Percentiles rank a stretch among this genome's conserved stretches.
Conservation (phyloP, 2,113 vertebrate species). For the Carettochelys insculpta region DNA sequence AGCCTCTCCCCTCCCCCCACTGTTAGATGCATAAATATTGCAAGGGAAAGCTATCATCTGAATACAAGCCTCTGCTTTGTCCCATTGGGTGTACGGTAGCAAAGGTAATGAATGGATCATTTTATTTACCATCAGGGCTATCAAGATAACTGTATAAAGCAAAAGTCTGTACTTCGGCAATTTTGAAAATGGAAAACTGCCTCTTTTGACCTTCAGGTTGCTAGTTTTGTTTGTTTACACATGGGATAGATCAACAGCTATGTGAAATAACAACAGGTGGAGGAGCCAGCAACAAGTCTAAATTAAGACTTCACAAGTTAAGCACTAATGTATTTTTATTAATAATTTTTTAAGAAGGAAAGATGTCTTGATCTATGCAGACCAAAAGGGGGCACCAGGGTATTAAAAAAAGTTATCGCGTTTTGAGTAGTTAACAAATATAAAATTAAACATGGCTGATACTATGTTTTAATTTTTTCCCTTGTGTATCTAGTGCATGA, state of each 20-base stretch:
- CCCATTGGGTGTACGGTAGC: conserved; percentile 74
- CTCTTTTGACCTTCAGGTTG: conserved; percentile 58
- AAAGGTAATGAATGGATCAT: conserved; percentile 78
- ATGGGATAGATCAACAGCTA: conserved; percentile 49
- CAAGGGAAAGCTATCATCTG: conserved; percentile 66
- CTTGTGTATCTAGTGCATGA: background rate
- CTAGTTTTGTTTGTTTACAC: conserved; percentile 38
- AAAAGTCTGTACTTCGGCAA: conserved; percentile 2
- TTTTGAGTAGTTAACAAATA: conserved; percentile 39
- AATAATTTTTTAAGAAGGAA: conserved; percentile 33
- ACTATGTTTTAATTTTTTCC: background rate
- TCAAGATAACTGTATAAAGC: conserved; percentile 45
- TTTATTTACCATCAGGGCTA: conserved; percentile 54
- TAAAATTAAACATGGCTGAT: conserved; percentile 57
- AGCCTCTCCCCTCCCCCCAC: conserved; percentile 59
- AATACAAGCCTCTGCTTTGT: conserved; percentile 67
- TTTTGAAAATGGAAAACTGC: conserved; percentile 44
- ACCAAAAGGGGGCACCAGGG: conserved; percentile 84
- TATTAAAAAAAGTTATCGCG: conserved; percentile 65
- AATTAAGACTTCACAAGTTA: conserved; percentile 68
- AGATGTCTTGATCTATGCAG: conserved; percentile 72
- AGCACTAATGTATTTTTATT: conserved; percentile 70
- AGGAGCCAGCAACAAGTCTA: conserved; percentile 48
- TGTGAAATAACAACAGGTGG: conserved; percentile 29
- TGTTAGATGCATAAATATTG: conserved; percentile 67